phyloP scores from a whole-genome alignment of 92 coral and sea anemone species.

The Bergia puertoricense region DNA sequence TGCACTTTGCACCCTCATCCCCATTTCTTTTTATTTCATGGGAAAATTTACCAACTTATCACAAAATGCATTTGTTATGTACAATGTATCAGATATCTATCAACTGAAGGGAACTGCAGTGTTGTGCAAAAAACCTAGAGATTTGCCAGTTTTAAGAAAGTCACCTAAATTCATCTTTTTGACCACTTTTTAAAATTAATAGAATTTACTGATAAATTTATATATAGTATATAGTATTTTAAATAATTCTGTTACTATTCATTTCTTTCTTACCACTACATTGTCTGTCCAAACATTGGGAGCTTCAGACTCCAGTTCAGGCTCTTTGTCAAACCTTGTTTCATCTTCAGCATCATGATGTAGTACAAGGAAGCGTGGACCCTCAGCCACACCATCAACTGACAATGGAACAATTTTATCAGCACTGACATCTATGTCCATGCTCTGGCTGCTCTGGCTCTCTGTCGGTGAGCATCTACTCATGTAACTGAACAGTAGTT shows the following conservation, averaged over 20 bases:
- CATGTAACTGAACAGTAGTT: slow-evolving; percentile 59
- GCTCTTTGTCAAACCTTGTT: slow-evolving; percentile 44
- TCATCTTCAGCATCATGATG: slow-evolving; percentile 50
- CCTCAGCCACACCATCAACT: background rate
- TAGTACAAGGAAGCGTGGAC: slow-evolving; percentile 48
- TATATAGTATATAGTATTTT: too few relatives aligned
- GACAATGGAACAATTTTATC: slow-evolving; percentile 3
- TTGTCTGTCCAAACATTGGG: slow-evolving; percentile 38
- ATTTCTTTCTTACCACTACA: slow-evolving; percentile 1
- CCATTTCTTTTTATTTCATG: too few relatives aligned
- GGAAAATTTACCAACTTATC: too few relatives aligned
- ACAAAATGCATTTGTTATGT: too few relatives aligned
- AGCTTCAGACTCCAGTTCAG: slow-evolving; percentile 13
- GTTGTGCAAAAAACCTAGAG: too few relatives aligned
- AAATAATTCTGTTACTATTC: background rate
- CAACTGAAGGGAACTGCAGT: too few relatives aligned
- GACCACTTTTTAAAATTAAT: too few relatives aligned
- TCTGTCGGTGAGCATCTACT: slow-evolving; percentile 39
- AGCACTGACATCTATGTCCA: slow-evolving; percentile 3
- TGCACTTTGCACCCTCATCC: too few relatives aligned
- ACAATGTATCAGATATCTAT: too few relatives aligned
- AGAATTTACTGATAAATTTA: too few relatives aligned
- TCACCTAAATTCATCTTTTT: too few relatives aligned
- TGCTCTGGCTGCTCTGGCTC: slow-evolving; percentile 29
- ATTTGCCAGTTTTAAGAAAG: too few relatives aligned